phyloP scores from a whole-genome alignment of 1,140 invertebrate species.

The Eubasilissa regina region DNA sequence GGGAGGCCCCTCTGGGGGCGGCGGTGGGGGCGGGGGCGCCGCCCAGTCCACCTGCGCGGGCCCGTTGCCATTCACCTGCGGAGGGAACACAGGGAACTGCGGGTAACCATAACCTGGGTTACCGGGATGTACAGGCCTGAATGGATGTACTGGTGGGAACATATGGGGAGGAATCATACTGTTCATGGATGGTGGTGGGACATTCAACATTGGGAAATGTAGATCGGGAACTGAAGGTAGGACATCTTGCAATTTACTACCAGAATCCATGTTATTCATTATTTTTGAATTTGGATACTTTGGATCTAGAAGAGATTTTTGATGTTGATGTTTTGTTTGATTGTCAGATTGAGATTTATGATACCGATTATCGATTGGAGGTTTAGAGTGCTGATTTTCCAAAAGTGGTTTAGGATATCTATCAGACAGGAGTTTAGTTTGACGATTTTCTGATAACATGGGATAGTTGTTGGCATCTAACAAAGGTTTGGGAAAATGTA shows the following conservation, averaged over 20 bases:
- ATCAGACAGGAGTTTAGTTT: not conserved
- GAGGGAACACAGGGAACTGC: conserved; percentile 57
- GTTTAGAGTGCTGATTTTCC: conserved; percentile 4
- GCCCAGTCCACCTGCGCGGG: conserved; percentile 55
- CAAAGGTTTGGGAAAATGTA: conserved; percentile 50
- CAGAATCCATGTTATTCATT: not conserved
- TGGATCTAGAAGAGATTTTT: conserved; percentile 30
- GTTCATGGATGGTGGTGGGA: conserved; percentile 26
- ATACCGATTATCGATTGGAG: not conserved
- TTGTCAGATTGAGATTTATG: not conserved
- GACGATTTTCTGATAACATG: not conserved
- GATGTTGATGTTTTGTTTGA: conserved; percentile 3
- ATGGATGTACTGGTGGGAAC: conserved; percentile 8
- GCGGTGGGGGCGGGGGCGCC: conserved; percentile 56
- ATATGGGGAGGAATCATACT: conserved; percentile 24
- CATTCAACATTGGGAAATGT: conserved; percentile 26
- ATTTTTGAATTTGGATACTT: conserved; percentile 19
- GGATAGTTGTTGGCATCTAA: conserved; percentile 42
- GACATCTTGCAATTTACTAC: not conserved
- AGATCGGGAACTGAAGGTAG: not conserved
- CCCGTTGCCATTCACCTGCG: conserved; percentile 51
- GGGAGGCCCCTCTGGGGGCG: conserved; percentile 36
- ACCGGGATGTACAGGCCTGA: conserved; percentile 30
- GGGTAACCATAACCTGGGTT: conserved; percentile 30
- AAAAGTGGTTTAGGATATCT: conserved; percentile 29